A percentile compares a stretch with the other conserved stretches of the same genome.
Evolutionary conservation across 2,797 vertebrate species (phyloP).

Genomic region (Liparis tanakae): DNA sequence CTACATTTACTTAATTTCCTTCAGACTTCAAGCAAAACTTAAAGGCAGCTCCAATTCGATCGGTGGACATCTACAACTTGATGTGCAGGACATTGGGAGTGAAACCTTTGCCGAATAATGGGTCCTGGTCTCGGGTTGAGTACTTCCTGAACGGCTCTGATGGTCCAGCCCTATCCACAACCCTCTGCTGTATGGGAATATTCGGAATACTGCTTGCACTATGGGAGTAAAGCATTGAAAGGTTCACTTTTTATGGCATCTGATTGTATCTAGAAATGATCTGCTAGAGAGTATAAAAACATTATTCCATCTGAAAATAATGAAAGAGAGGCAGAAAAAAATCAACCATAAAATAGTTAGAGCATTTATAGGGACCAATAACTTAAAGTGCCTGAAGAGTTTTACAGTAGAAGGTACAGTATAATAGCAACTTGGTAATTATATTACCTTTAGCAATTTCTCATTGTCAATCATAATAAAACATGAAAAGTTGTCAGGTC

Average conservation of each 20-base stretch:
- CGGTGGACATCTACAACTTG: slow-evolving; percentile 93
- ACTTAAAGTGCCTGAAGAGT: background rate
- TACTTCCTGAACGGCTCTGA: slow-evolving; percentile 82
- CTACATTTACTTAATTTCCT: slow-evolving; percentile 27
- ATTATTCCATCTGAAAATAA: background rate
- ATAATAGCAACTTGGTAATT: background rate
- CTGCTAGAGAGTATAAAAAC: background rate
- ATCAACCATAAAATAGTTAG: background rate
- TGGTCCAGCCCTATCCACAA: background rate
- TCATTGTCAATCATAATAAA: background rate
- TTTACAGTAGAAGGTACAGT: background rate
- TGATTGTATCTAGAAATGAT: background rate
- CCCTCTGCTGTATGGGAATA: slow-evolving; percentile 62
- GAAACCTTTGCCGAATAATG: slow-evolving; percentile 91
- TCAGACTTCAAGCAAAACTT: slow-evolving; percentile 91
- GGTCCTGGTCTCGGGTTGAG: slow-evolving; percentile 92
- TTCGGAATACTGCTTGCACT: slow-evolving; percentile 62
- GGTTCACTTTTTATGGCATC: background rate
- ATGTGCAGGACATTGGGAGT: slow-evolving; percentile 89
- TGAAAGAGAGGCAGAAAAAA: background rate
- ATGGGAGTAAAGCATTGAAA: slow-evolving; percentile 33
- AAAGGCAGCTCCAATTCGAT: slow-evolving; percentile 86
- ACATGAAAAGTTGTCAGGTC: background rate
- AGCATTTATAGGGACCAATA: background rate
- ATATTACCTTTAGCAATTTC: background rate